These are phyloP conservation scores for Sylvia borin DNA, from an alignment of 2,797 vertebrate species.

Conservation along the genomic window DNA sequence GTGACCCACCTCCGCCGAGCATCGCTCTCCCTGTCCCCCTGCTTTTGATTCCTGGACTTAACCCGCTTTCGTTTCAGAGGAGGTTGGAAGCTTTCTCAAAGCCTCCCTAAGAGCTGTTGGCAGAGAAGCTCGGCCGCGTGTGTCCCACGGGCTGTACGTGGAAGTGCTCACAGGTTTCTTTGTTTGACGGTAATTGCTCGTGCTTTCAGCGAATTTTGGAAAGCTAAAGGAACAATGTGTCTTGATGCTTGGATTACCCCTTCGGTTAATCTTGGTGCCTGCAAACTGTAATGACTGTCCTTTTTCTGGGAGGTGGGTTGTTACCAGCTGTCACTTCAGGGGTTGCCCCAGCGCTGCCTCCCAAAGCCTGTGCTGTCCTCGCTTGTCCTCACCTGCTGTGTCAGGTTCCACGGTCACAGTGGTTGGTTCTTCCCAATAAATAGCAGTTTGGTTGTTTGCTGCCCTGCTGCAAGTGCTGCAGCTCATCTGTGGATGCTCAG, in stretches of 20 bases:
- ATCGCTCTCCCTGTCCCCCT: accelerated
- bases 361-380: not conserved
- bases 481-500: not conserved
- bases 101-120: not conserved
- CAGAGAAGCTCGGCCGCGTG: not conserved
- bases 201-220: not conserved
- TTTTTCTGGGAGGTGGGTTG: not conserved
- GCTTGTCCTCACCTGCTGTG: not conserved
- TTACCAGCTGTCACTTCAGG: accelerated
- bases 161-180: accelerated
- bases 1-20: not conserved
- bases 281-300: not conserved
- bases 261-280: not conserved
- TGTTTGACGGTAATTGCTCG: not conserved
- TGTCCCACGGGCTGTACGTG: not conserved
- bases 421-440: not conserved
- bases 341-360: not conserved
- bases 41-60: not conserved
- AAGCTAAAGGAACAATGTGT: not conserved
- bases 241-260: not conserved
- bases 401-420: not conserved
- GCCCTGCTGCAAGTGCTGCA: not conserved
- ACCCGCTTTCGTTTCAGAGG: slow-evolving; percentile 18
- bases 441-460: not conserved
- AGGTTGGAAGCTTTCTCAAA: not conserved